phyloP scores from a whole-genome alignment of 2,888 invertebrate genomes.

The Liodrosophila aerea region DNA sequence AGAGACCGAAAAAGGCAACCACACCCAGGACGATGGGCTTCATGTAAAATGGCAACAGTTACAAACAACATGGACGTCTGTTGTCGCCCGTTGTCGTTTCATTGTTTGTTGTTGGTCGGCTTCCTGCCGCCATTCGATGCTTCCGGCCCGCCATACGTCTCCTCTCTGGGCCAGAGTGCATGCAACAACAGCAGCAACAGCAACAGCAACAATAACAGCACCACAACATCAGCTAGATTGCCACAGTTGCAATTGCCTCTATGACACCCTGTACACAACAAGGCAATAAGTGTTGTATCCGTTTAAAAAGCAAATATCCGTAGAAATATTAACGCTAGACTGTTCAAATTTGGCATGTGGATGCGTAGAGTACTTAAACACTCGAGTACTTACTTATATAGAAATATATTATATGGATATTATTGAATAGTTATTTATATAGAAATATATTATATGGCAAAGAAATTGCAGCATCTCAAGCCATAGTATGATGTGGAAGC shows the following conservation, averaged over 20 bases:
- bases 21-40: slow-evolving; percentile 12
- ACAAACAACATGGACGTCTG: slow-evolving; percentile 27
- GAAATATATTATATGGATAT: too few species aligned
- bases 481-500: too few species aligned
- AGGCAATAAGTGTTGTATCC: too few species aligned
- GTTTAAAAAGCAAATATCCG: too few species aligned
- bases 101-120: slow-evolving; percentile 60
- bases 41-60: slow-evolving; percentile 37
- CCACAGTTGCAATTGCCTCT: slow-evolving; percentile 32
- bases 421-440: too few species aligned
- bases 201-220: neutral
- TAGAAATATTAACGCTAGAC: too few species aligned
- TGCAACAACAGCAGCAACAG: slow-evolving; percentile 1
- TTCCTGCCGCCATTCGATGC: slow-evolving; percentile 68
- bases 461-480: too few species aligned
- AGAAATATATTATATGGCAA: too few species aligned
- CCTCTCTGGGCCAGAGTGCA: slow-evolving; percentile 26
- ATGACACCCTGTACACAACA: neutral
- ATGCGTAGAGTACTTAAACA: too few species aligned
- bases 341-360: too few species aligned
- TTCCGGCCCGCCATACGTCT: slow-evolving; percentile 58
- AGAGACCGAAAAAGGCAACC: slow-evolving; percentile 21
- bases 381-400: too few species aligned
- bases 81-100: slow-evolving; percentile 47
- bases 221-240: slow-evolving; percentile 22